Evolutionary conservation across 2,888 invertebrate species (phyloP), one percentile per base, ranked within the genome.

Genomic region (Aromia moschata): DNA sequence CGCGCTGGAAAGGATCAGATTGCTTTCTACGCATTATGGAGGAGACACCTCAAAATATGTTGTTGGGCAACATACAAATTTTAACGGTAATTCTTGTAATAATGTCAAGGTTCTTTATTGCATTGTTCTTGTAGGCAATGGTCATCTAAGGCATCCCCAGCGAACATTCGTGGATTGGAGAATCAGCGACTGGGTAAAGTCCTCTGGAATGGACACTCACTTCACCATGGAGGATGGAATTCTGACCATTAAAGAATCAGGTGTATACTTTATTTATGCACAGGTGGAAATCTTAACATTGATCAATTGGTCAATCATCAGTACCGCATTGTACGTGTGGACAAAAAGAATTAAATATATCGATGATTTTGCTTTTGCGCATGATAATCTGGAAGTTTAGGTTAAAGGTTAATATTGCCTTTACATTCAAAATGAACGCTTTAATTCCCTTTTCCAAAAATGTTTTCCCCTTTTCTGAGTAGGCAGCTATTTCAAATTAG

Each of bases 191-290:
- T 91, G 88, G 90, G 87, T 89, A 33, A 71, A 80, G 30, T 82
- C 84, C 53, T 81, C 87, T 1, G 86, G 85, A 0, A 86, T 87
- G 83, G 84, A 86, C 51, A 81, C 84, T 14, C 84, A 87, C 62
- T 89, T 90, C 56, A 82, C 82, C 40, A 82, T 89, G 1, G 77
- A 84, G 37, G 84, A 84, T 59, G 92, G 92, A 0, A 84, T 85
- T 47, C 79, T 92, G 0, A 87, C 87, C 9, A 86, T 92, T 0
- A 86, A 85, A 66, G 88, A 89, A 67, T 79, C 87, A 0, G 93
- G 93, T 18, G 82, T 93, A 12, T 93, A 92, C 77, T 85, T 91
- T 54, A 84, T 91, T 43, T 93, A 93, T 74, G 90, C 90, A 0
- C 91, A 89, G 84, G 88, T 88, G 30, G n/a, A n/a, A n/a, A n/a